Base-by-base conservation (phyloP, 2,113 vertebrate species). In the Ancistrus triradiatus region DNA sequence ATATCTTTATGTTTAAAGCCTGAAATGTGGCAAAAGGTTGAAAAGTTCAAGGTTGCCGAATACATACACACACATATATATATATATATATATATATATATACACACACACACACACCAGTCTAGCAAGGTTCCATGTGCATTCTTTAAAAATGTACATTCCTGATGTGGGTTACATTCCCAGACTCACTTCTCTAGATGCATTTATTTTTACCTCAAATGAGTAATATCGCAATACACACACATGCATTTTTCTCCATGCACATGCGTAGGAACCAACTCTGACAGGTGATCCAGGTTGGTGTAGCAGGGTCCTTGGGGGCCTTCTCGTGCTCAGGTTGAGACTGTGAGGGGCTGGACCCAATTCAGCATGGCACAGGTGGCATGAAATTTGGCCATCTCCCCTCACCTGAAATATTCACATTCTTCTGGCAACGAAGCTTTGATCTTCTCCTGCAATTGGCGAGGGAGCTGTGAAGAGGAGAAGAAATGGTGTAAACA, bases 391-490 rank as follows among this genome's bases (percentile, higher is more conserved):
- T 25, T 75, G 74, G 77, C 74, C 22, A 9, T 44, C 80, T 83
- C 84, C 76, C 72, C 77, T 73, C 80, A 86, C 81, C 87, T 89
- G 84, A 89, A 89, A 88, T 87, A 88, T 88, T 89, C 81, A 88
- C 77, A 82, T 81, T 79, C 78, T 80, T 85, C 77, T 78, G 74
- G 77, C 77, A 70, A 80, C 75, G 66, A 70, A 25, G 77, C 87
- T 90, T 89, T 88, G 86, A 90, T 89, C 87, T 88, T 4, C 59
- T 63, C 55, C 67, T 40, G 75, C 74, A 78, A 82, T 84, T 79
- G 60, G 81, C 86, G 76, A 68, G 86, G 85, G 81, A 85, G 51
- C 51, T 42, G 73, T 67, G 33, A 44, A 49, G 43, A 40, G 44
- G 57, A 61, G 76, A 78, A 78, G 82, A 82, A 85, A 63, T 44